Base-by-base conservation (phyloP, 1,140 invertebrate species). In the Hyphantria cunea region DNA sequence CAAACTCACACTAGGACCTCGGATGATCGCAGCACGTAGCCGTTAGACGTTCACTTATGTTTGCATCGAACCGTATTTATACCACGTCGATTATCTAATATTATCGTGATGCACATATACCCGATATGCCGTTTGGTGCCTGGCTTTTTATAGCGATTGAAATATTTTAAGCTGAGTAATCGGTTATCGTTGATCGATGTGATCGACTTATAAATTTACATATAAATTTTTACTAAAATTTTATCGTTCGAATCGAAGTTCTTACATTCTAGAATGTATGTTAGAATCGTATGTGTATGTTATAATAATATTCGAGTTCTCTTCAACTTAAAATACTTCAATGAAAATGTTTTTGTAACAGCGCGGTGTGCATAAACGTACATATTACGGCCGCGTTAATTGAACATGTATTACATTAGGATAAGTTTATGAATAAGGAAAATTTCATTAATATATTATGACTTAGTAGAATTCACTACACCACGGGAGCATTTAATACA, bases 401-500 rank as follows among this genome's bases (percentile, higher is more conserved):
- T 66, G 52, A 72, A 52, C 65, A 70, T 68, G 54, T 62, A 65
- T 62, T 65, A 66, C 49, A 54, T 45, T 69, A 72, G 64, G 13
- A 13, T 71, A 72, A 74, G 71, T 32, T 65, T 63, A 72, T 45
- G 63, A 25, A 66, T 73, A 76, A 54, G 62, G 66, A 25, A 66
- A 67, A 68, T 56, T 73, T 54, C 47, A 44, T 52, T 69, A 71
- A 74, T 72, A 70, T 72, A 67, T 64, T 25, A 25, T 25, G 17
- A 60, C 41, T 50, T 15, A 63, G 70, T 75, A 67, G 68, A 68
- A 25, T 65, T 72, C 55, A 62, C 51, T 59, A 66, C 37, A 76
- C 61, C 65, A 67, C 15, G 72, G 71, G 68, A 80, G 74, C 74
- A 77, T 80, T 75, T 77, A 74, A 74, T 72, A 63, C 51, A 73